Evolutionary conservation across 1,140 invertebrate species (phyloP).

Genomic region (Aphis craccivora): DNA sequence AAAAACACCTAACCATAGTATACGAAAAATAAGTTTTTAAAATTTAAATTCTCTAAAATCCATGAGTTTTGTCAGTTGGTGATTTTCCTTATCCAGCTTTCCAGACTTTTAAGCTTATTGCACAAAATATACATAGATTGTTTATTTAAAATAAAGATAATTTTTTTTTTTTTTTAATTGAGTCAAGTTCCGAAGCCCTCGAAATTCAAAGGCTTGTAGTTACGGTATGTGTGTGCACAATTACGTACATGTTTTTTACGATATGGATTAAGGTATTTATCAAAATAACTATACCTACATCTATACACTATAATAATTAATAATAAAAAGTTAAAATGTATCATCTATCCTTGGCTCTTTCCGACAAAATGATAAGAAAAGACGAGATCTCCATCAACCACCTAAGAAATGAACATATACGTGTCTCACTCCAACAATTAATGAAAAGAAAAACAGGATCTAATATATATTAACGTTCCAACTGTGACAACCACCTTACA

Average conservation of each 20-base stretch:
- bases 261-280: neutral
- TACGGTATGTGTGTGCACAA: neutral
- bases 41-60: neutral
- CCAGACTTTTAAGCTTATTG: no score
- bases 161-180: no score
- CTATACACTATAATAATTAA: neutral
- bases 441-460: neutral
- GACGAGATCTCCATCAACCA: neutral
- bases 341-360: neutral
- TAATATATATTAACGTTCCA: neutral
- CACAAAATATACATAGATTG: no score
- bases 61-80: no score
- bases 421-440: neutral
- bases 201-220: neutral
- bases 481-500: neutral
- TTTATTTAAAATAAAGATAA: no score
- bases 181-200: no score
- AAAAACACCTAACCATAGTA: no score
- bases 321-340: neutral
- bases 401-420: neutral
- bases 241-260: neutral
- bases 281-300: neutral
- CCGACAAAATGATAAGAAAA: neutral
- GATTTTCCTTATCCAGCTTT: no score
- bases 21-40: neutral